Evolutionary conservation across 2,888 invertebrate genomes (phyloP).

Genomic region (Andrena marginata): DNA sequence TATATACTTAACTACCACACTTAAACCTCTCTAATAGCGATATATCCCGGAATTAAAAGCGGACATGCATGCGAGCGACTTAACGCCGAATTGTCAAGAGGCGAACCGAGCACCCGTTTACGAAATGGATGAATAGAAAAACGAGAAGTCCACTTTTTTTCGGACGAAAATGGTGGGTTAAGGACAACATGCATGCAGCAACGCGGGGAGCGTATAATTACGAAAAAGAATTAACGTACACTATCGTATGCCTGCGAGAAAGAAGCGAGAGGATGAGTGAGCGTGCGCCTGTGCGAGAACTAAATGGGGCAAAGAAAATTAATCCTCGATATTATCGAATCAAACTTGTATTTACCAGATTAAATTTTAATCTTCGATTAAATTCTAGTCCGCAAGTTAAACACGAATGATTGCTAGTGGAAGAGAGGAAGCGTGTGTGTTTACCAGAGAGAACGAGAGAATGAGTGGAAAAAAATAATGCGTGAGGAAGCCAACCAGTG

Average conservation of each 20-base stretch:
- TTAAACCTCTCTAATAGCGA: conserved; percentile 80
- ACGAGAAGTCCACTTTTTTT: background rate
- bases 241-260: conserved; percentile 67
- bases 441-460: conserved; percentile 29
- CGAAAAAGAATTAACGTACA: conserved; percentile 60
- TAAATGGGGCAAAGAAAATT: conserved; percentile 67
- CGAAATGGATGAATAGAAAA: background rate
- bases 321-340: conserved; percentile 81
- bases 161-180: conserved; percentile 48
- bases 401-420: conserved; percentile 47
- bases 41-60: conserved; percentile 67
- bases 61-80: conserved; percentile 41
- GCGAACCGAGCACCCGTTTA: conserved; percentile 4
- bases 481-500: conserved; percentile 50
- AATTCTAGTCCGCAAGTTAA: conserved; percentile 83
- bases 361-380: conserved; percentile 84
- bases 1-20: conserved; percentile 83
- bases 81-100: conserved; percentile 51
- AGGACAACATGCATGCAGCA: conserved; percentile 46
- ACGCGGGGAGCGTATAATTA: conserved; percentile 59
- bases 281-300: conserved; percentile 46
- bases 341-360: conserved; percentile 84
- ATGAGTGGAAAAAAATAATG: conserved; percentile 22
- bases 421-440: conserved; percentile 29
- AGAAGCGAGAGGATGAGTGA: conserved; percentile 41